phyloP scores from a whole-genome alignment of 1,140 invertebrate species.

The Thaumatotibia leucotreta region DNA sequence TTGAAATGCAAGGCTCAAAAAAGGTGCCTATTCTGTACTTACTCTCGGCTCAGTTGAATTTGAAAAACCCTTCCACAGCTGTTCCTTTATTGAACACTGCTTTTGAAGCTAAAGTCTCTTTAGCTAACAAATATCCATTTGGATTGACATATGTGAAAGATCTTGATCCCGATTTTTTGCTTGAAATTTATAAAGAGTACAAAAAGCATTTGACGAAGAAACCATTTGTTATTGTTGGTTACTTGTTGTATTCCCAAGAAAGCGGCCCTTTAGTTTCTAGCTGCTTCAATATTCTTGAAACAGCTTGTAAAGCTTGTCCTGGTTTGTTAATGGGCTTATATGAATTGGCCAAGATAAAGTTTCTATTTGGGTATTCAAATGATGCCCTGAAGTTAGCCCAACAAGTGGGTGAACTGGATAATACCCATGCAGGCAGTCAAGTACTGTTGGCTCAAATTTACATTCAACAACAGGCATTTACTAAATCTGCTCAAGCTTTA shows the following conservation, averaged over 20 bases:
- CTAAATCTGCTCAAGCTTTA: constrained; percentile 88
- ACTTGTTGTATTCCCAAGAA: constrained; percentile 66
- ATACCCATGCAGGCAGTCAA: constrained; percentile 88
- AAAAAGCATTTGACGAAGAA: constrained; percentile 84
- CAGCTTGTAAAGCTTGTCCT: constrained; percentile 87
- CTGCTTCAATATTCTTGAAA: constrained; percentile 83
- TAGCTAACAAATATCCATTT: constrained; percentile 80
- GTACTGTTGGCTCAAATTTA: constrained; percentile 93
- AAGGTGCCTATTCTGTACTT: constrained; percentile 80
- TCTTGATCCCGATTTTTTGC: constrained; percentile 91
- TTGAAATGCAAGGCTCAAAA: constrained; percentile 86
- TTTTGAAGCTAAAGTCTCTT: constrained; percentile 81
- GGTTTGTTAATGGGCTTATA: constrained; percentile 86
- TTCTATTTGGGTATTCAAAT: constrained; percentile 85
- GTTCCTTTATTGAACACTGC: constrained; percentile 83
- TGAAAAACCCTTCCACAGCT: constrained; percentile 78
- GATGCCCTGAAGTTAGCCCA: constrained; percentile 82
- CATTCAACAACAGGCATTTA: constrained; percentile 83
- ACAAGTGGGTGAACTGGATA: constrained; percentile 86
- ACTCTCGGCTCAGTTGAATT: constrained; percentile 82
- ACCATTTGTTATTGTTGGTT: constrained; percentile 71
- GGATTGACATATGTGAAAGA: constrained; percentile 85
- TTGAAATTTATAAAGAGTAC: constrained; percentile 88
- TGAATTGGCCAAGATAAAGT: constrained; percentile 88
- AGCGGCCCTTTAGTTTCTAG: constrained; percentile 57